Evolutionary conservation across 2,888 invertebrate genomes (phyloP).

Genomic region (Gibbula magus): DNA sequence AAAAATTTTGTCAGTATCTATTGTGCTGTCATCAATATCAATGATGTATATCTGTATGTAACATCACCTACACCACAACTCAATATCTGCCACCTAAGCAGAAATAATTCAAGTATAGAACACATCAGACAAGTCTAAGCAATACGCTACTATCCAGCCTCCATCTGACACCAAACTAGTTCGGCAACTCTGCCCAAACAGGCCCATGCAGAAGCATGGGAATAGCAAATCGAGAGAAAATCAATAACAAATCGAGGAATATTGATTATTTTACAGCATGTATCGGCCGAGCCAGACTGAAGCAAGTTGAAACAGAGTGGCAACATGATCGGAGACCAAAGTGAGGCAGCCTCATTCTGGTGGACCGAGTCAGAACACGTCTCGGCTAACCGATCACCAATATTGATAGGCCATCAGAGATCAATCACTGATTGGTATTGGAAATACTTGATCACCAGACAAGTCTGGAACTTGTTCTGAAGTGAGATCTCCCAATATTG

Average conservation of each 20-base stretch:
- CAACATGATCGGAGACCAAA: slow-evolving; percentile 17
- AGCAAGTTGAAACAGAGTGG: neutral
- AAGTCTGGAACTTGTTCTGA: slow-evolving; percentile 13
- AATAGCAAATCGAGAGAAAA: neutral
- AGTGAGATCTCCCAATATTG: slow-evolving; percentile 10
- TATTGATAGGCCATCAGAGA: slow-evolving; percentile 25
- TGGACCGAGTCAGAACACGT: neutral
- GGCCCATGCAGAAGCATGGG: neutral
- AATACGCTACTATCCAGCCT: too few relatives aligned
- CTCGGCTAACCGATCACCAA: slow-evolving; percentile 12
- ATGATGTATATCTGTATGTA: too few relatives aligned
- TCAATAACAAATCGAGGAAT: slow-evolving; percentile 18
- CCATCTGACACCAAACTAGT: neutral
- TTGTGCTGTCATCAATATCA: too few relatives aligned
- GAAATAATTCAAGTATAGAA: too few relatives aligned
- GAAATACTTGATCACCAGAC: slow-evolving; percentile 19
- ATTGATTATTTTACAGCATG: slow-evolving; percentile 7
- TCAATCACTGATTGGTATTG: slow-evolving; percentile 23
- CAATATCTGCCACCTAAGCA: too few relatives aligned
- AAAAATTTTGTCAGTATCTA: too few relatives aligned
- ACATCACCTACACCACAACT: too few relatives aligned
- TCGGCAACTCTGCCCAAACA: slow-evolving; percentile 10
- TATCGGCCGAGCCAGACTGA: neutral
- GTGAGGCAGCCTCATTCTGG: neutral
- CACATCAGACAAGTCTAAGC: too few relatives aligned